Conservation (phyloP, 2,113 vertebrate species). For the Ahaetulla prasina region DNA sequence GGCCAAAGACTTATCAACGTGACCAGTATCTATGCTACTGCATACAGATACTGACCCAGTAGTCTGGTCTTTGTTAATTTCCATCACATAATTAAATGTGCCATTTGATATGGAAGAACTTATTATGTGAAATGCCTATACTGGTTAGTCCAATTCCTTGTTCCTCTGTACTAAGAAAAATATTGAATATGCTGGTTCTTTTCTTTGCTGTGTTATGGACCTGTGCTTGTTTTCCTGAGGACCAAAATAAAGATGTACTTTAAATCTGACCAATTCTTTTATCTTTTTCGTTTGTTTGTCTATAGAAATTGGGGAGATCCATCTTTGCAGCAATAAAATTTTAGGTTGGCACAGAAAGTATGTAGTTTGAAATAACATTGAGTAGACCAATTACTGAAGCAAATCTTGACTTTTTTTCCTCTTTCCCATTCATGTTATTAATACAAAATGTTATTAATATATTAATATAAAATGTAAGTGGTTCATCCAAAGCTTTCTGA, state of each 20-base stretch:
- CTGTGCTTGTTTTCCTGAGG: background rate
- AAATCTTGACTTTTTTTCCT: slow-evolving; percentile 3
- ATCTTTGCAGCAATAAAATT: background rate
- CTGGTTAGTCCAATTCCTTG: background rate
- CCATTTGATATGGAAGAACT: background rate
- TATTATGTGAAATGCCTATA: background rate
- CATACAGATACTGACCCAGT: background rate
- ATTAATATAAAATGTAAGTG: background rate
- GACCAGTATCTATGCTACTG: background rate
- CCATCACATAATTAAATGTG: background rate
- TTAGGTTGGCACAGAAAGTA: background rate
- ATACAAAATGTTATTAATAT: background rate
- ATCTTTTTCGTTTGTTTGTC: background rate
- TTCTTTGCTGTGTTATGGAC: background rate
- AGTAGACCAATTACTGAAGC: slow-evolving; percentile 15
- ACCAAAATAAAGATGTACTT: background rate
- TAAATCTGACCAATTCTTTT: background rate
- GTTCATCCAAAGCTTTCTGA: background rate
- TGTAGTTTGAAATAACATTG: background rate
- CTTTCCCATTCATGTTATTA: background rate
- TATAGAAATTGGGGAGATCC: background rate
- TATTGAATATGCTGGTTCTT: background rate
- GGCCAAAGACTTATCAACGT: background rate
- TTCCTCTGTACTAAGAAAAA: background rate
- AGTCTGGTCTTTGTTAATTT: background rate